Conservation (phyloP, 2,888 invertebrate species). For the Danaus chrysippus region DNA sequence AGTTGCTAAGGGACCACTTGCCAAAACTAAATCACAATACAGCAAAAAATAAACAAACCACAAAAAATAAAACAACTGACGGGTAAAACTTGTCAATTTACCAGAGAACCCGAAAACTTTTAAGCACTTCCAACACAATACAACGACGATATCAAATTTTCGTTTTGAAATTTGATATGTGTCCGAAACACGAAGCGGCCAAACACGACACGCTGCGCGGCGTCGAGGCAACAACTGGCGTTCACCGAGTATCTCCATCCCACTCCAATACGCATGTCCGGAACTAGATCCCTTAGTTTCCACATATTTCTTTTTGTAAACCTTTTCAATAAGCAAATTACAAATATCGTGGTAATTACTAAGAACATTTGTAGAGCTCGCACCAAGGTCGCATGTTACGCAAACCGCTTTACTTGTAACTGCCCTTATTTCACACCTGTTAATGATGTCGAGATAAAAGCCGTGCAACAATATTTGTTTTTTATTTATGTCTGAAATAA, state of each 20-base stretch:
- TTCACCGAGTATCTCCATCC: constrained; percentile 57
- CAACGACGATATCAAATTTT: constrained; percentile 77
- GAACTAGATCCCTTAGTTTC: constrained; percentile 55
- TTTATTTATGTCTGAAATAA: not conserved
- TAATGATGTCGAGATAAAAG: constrained; percentile 55
- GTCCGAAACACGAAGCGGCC: constrained; percentile 45
- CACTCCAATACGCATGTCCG: constrained; percentile 74
- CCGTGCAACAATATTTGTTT: constrained; percentile 23
- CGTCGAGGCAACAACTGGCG: constrained; percentile 68
- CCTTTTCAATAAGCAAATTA: constrained; percentile 22
- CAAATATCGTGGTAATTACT: constrained; percentile 15
- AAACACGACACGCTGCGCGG: constrained; percentile 53
- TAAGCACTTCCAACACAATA: constrained; percentile 64
- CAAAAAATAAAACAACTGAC: constrained; percentile 39
- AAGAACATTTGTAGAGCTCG: constrained; percentile 33
- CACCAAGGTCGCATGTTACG: constrained; percentile 64
- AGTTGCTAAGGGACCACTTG: constrained; percentile 57
- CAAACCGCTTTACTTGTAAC: constrained; percentile 49
- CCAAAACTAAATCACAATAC: constrained; percentile 65
- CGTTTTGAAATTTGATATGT: constrained; percentile 77
- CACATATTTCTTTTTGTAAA: constrained; percentile 27
- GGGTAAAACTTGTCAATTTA: constrained; percentile 44
- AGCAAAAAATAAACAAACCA: constrained; percentile 45
- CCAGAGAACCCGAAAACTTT: constrained; percentile 60
- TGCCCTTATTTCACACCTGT: constrained; percentile 62